A percentile compares a stretch with the other conserved stretches of the same genome.
Evolutionary conservation across 2,113 vertebrate genomes (phyloP).

Genomic region (Heterochromis multidens): DNA sequence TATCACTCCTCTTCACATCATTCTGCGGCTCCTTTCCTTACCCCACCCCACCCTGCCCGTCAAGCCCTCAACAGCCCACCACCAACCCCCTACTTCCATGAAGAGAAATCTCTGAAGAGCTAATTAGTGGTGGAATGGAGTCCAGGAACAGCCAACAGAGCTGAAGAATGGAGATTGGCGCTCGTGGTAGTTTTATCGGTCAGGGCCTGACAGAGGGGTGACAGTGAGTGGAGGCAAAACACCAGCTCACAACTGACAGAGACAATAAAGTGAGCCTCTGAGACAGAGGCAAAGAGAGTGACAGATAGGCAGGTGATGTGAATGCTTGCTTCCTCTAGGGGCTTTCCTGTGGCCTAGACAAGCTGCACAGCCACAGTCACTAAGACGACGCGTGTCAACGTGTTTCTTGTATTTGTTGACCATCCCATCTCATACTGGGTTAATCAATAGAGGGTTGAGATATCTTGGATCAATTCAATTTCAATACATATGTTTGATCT

Average conservation of each 20-base stretch:
- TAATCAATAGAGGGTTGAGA: background rate
- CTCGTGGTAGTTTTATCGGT: slow-evolving; percentile 86
- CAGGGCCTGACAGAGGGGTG: slow-evolving; percentile 90
- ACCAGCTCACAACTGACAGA: slow-evolving; percentile 91
- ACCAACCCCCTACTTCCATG: slow-evolving; percentile 77
- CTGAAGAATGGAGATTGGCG: slow-evolving; percentile 88
- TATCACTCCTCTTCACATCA: slow-evolving; percentile 52
- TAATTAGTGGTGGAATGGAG: slow-evolving; percentile 96
- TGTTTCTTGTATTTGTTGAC: background rate
- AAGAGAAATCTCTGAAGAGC: slow-evolving; percentile 99
- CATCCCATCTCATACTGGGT: background rate
- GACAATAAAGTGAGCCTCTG: slow-evolving; percentile 84
- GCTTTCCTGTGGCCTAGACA: slow-evolving; percentile 67
- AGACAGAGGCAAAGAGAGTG: slow-evolving; percentile 64
- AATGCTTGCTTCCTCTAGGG: slow-evolving; percentile 67
- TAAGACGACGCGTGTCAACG: background rate
- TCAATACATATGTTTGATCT: background rate
- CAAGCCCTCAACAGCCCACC: slow-evolving; percentile 63
- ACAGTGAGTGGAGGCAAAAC: slow-evolving; percentile 90
- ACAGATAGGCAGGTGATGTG: slow-evolving; percentile 44
- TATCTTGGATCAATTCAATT: background rate
- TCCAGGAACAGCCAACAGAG: slow-evolving; percentile 91
- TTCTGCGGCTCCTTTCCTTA: slow-evolving; percentile 37
- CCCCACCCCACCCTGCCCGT: slow-evolving; percentile 16
- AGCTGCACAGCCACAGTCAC: background rate